Conservation (phyloP, 2,113 vertebrate genomes). For the Elephantulus edwardii region DNA sequence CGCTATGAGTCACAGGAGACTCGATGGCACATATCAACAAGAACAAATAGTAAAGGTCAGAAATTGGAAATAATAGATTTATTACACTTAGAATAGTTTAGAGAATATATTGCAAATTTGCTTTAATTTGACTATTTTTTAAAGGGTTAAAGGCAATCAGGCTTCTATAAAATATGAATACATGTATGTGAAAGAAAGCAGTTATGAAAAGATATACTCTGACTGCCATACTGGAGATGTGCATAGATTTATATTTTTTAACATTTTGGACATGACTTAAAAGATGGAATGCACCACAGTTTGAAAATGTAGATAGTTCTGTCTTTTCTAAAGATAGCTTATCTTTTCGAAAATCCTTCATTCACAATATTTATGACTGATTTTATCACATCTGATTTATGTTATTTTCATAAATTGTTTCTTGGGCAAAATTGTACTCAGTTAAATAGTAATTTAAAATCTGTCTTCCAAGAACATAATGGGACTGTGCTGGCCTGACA, state of each 20-base stretch:
- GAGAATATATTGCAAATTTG: constrained; percentile 24
- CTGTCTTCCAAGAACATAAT: constrained; percentile 38
- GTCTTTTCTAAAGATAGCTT: constrained; percentile 60
- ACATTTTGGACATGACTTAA: constrained; percentile 62
- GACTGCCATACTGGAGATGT: constrained; percentile 7
- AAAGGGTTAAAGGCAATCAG: neutral
- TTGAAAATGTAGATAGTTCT: constrained; percentile 66
- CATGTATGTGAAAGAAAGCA: constrained; percentile 4
- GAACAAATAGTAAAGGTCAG: constrained; percentile 26
- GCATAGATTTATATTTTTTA: constrained; percentile 63
- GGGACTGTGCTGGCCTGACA: constrained; percentile 40
- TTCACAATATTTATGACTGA: constrained; percentile 68
- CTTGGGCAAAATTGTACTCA: constrained; percentile 58
- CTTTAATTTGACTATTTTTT: constrained; percentile 48
- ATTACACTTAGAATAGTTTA: neutral
- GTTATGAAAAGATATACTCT: constrained; percentile 22
- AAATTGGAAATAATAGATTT: neutral
- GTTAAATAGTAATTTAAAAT: constrained; percentile 67
- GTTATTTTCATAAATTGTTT: constrained; percentile 71
- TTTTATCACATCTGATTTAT: constrained; percentile 69
- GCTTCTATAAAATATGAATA: neutral
- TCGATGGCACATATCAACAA: too few relatives aligned
- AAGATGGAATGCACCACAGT: neutral
- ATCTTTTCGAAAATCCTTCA: constrained; percentile 56
- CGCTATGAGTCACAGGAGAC: too few relatives aligned